Percentiles rank a stretch among this genome's conserved stretches.
phyloP scores from a whole-genome alignment of 1,140 invertebrate genomes.

The Eurosta solidaginis region DNA sequence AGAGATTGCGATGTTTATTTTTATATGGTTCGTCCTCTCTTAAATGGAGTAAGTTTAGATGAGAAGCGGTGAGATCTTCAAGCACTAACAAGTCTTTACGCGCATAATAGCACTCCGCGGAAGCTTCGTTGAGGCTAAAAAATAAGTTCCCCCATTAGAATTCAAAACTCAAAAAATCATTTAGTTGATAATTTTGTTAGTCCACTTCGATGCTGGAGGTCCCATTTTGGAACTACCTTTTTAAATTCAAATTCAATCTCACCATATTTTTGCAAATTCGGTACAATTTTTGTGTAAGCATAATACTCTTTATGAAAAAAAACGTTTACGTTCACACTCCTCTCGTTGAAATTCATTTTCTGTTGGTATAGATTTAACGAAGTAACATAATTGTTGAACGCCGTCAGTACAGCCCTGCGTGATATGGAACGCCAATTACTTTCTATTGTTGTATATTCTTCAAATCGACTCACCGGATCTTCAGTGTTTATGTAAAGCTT shows the following conservation, averaged over 20 bases:
- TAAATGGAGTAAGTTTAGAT: slow-evolving; percentile 43
- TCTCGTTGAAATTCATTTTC: slow-evolving; percentile 43
- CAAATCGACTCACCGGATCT: neutral
- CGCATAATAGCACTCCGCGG: slow-evolving; percentile 42
- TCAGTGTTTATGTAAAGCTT: slow-evolving; percentile 36
- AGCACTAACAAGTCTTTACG: slow-evolving; percentile 55
- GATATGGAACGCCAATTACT: too few species aligned
- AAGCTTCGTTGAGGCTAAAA: slow-evolving; percentile 40
- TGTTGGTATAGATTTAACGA: slow-evolving; percentile 47
- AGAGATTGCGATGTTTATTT: slow-evolving; percentile 47
- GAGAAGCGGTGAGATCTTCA: slow-evolving; percentile 52
- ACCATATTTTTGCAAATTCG: slow-evolving; percentile 51
- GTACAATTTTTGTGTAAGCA: slow-evolving; percentile 43
- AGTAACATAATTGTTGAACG: slow-evolving; percentile 35
- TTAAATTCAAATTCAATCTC: neutral
- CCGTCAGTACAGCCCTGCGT: neutral
- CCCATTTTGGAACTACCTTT: neutral
- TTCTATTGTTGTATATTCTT: too few species aligned
- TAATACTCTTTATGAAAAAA: slow-evolving; percentile 46
- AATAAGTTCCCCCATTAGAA: too few species aligned
- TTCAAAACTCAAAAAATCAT: too few species aligned
- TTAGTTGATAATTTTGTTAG: too few species aligned
- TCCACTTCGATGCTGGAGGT: too few species aligned
- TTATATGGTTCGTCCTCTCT: slow-evolving; percentile 42
- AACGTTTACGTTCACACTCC: slow-evolving; percentile 51